Evolutionary conservation across 2,888 invertebrate genomes (phyloP).

Genomic region (Parelbella ahira): DNA sequence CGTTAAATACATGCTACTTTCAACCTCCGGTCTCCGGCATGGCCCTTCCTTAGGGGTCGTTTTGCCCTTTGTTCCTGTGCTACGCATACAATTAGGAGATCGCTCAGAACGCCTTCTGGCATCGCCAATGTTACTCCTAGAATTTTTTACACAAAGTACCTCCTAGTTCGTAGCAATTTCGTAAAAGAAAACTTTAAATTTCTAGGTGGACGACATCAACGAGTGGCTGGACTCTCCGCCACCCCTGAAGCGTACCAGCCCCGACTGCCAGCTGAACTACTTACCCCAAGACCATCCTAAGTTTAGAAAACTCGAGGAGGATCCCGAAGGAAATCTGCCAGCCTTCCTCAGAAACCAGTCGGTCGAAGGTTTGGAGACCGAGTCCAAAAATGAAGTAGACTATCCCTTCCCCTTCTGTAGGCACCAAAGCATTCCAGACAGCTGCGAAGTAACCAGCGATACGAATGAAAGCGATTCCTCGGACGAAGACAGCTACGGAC

Average conservation of each 20-base stretch:
- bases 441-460: constrained; percentile 27
- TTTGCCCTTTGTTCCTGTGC: too few species aligned
- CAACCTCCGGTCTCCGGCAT: too few species aligned
- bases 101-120: too few species aligned
- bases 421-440: constrained; percentile 55
- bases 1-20: too few species aligned
- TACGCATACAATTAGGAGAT: too few species aligned
- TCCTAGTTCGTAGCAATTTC: too few species aligned
- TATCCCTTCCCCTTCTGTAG: constrained; percentile 46
- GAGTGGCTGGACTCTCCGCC: constrained; percentile 66
- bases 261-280: constrained; percentile 48
- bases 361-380: constrained; percentile 59
- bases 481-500: constrained; percentile 40
- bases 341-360: constrained; percentile 71
- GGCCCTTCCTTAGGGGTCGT: too few species aligned
- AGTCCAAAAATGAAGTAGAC: constrained; percentile 45
- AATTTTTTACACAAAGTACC: too few species aligned
- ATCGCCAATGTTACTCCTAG: too few species aligned
- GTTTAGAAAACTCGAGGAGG: constrained; percentile 37
- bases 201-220: constrained; percentile 69
- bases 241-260: constrained; percentile 53
- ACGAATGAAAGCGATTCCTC: constrained; percentile 40
- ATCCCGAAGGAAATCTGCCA: constrained; percentile 37
- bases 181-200: too few species aligned
- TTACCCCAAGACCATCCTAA: constrained; percentile 36